Evolutionary conservation across 2,113 vertebrate genomes (phyloP), one percentile per base, ranked within the genome.

Genomic region (Forbesichthys agassizii): DNA sequence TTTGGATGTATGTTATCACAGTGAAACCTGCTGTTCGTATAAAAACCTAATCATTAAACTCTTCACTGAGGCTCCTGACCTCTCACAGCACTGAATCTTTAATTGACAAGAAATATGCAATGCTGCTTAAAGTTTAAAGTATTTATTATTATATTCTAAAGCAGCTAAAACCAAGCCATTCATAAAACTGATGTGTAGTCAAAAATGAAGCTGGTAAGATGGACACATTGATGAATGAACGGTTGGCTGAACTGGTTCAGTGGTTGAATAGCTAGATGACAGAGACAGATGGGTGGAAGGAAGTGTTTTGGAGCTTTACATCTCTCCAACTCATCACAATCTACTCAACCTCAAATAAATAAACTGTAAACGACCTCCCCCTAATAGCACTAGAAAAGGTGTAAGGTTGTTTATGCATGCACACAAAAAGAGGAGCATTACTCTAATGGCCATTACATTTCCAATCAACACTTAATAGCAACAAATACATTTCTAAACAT

Each of bases 141-240:
- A 27, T 27, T 27, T 27, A 27, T 27, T 59, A 53, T 53, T 60
- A 5, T 53, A 54, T 60, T 10, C 56, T 27, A 64, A 3, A 54
- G 13, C 52, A n/a, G 52, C n/a, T 54, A 54, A 14, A 54, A 13
- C 1, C n/a, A 16, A n/a, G 52, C 3, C 53, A 77, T 27, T 51
- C 33, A 54, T 54, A 14, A n/a, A n/a, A 14, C n/a, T 54, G 52
- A 16, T 53, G 36, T 72, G 20, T 46, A 33, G 54, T 58, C 53
- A 62, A 74, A 68, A 80, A 61, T 2, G 64, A 65, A 18, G 48
- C 59, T 60, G 53, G 46, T 51, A 33, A 11, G 55, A 36, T 61
- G 70, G 69, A 55, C 56, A n/a, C 62, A 52, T 52, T 12, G 70
- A 73, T 36, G 80, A 81, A 69, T 74, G 58, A 63, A 79, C 71